Base-by-base conservation (phyloP, 1,140 invertebrate species). In the Steinernema feltiae region DNA sequence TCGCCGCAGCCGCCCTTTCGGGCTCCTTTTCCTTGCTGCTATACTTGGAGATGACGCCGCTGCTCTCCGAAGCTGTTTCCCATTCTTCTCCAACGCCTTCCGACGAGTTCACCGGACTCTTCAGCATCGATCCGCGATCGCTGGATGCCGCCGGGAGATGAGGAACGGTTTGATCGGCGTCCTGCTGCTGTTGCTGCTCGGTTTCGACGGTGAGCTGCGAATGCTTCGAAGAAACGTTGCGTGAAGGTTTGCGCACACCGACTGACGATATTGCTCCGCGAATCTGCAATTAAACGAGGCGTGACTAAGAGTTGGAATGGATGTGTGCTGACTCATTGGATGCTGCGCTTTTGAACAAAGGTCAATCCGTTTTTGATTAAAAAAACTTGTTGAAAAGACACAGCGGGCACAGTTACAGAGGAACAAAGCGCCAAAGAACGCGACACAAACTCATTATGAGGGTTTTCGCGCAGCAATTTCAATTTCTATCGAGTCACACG, bases 41-140 rank as follows among this genome's bases (percentile, higher is more conserved):
- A 18, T n/a, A 32, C 21, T 79, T 63, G 18, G 32, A n/a, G 24
- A 30, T 78, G 27, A 89, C 82, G 81, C 89, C 89, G 84, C 89
- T 90, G 80, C 88, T 90, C 80, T 90, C 89, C n/a, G 89, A 90
- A n/a, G 89, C 89, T 32, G 89, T 90, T 82, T 90, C 89, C 89
- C 89, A 90, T 75, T 90, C 89, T 71, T 89, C 88, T 21, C 84
- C 89, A 18, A 84, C 86, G 27, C 86, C 86, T 79, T 89, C 88
- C n/a, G 88, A 88, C 24, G 88, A 88, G 32, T 74, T 74, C 21
- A 76, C 82, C n/a, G 81, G 81, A 71, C 80, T 82, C 63, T 82
- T 82, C 30, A 82, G 35, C 53, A 63, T 63, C 15, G 53, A 15
- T 12, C 53, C 53, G 24, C 53, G 77, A 53, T 32, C 31, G 30